Base-by-base conservation (phyloP, 2,113 vertebrate genomes). In the Leucosticte australis region DNA sequence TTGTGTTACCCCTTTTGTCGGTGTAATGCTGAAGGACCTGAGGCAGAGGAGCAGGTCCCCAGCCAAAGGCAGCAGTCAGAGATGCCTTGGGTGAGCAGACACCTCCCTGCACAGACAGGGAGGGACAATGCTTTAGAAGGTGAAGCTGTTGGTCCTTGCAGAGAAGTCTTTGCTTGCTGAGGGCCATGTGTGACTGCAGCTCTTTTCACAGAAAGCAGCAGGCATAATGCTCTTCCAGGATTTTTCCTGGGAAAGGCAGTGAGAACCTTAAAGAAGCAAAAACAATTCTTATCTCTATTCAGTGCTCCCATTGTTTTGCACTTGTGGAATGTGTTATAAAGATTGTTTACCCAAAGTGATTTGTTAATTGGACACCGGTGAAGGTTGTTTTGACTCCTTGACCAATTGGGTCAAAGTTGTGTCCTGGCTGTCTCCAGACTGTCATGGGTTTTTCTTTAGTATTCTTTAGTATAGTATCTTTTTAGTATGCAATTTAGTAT, bases 1-100 rank as follows among this genome's bases (percentile, higher is more conserved):
- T 46, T 77, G n/a, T 60, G 41, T 15, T 23, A 46, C 6, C 10
- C 13, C 4, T 77, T 77, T 13, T 22, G 33, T 3, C 0, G 0
- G 15, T 5, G 6, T 27, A 23, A 35, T 30, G 20, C 26, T 47
- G 57, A 83, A 71, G 30, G 20, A 28, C 35, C 21, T 22, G 12
- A 39, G 64, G 8, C 63, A 65, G 68, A 68, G 59, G 22, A 93
- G 21, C 59, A 30, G 37, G 4, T 1, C 7, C 26, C 57, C 63
- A 42, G 0, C 3, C 3, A 6, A 14, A 22, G 30, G n/a, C 30
- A 56, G 41, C 19, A 26, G 18, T 3, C 60, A 39, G 14, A 13
- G 16, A 23, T 33, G 47, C 8, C 47, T 22, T 47, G 23, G 6
- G 28, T 41, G n/a, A 52, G 53, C 56, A 77, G 22, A 15, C 42